Conservation (phyloP, 1,140 invertebrate genomes). For the Plodia interpunctella region DNA sequence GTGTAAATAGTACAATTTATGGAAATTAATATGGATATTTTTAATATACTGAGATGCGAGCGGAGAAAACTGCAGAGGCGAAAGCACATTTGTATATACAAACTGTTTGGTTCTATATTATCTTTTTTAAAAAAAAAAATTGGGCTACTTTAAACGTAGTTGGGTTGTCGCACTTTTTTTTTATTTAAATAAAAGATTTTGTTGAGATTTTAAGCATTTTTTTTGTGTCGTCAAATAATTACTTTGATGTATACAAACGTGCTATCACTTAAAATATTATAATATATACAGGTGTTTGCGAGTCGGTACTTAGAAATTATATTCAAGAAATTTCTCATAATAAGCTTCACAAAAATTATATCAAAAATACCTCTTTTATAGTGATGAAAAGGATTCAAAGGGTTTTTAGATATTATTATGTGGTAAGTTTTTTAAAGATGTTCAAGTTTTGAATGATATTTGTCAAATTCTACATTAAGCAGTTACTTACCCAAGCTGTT, state of each 20-base stretch:
- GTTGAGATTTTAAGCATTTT: background rate
- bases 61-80: background rate
- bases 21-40: constrained; percentile 31
- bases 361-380: constrained; percentile 73
- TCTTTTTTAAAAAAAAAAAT: too few species aligned
- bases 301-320: constrained; percentile 46
- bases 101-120: background rate
- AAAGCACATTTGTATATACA: background rate
- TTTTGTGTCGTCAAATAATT: background rate
- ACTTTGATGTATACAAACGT: background rate
- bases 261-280: background rate
- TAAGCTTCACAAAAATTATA: constrained; percentile 51
- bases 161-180: too few species aligned
- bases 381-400: constrained; percentile 69
- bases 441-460: constrained; percentile 71
- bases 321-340: constrained; percentile 40
- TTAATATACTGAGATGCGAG: constrained; percentile 21
- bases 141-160: too few species aligned
- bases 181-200: background rate
- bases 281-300: constrained; percentile 15
- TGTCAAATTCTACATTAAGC: constrained; percentile 67
- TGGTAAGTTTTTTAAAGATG: constrained; percentile 71
- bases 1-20: constrained; percentile 62
- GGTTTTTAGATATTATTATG: constrained; percentile 71
- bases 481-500: constrained; percentile 35